Conservation (phyloP, 2,888 invertebrate species). For the Eupeodes latifasciatus region DNA sequence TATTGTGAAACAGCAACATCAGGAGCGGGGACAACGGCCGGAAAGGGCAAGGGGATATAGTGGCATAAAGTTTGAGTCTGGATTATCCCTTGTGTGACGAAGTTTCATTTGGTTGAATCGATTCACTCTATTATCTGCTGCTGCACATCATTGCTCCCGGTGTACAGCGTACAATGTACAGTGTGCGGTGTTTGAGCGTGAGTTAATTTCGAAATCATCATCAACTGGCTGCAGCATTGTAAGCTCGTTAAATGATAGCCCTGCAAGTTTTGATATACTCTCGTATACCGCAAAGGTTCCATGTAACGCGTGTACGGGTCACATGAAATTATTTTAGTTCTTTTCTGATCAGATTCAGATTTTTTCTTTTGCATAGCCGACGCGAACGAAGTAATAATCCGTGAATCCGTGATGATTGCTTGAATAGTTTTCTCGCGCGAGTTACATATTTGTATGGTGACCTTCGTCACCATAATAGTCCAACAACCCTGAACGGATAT, state of each 20-base stretch:
- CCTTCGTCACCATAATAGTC: too few species aligned
- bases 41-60: neutral
- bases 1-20: constrained; percentile 48
- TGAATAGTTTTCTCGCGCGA: constrained; percentile 49
- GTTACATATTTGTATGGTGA: too few species aligned
- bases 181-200: constrained; percentile 25
- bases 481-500: too few species aligned
- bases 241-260: constrained; percentile 62
- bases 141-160: constrained; percentile 13
- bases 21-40: neutral
- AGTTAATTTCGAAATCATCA: constrained; percentile 64
- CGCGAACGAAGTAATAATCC: constrained; percentile 59
- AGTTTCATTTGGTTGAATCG: constrained; percentile 34
- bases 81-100: constrained; percentile 68
- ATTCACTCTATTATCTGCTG: neutral
- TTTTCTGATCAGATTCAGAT: constrained; percentile 62
- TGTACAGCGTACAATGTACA: neutral
- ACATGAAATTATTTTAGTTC: constrained; percentile 46
- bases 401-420: constrained; percentile 73
- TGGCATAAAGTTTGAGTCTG: constrained; percentile 36
- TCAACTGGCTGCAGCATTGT: constrained; percentile 58
- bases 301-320: constrained; percentile 60
- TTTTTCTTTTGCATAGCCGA: constrained; percentile 71
- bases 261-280: constrained; percentile 39
- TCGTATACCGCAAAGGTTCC: constrained; percentile 36